Percentiles rank a stretch among this genome's conserved stretches.
These are phyloP conservation scores for Nemoura dubitans DNA, from an alignment of 2,888 invertebrate genomes.

Conservation along the genomic window DNA sequence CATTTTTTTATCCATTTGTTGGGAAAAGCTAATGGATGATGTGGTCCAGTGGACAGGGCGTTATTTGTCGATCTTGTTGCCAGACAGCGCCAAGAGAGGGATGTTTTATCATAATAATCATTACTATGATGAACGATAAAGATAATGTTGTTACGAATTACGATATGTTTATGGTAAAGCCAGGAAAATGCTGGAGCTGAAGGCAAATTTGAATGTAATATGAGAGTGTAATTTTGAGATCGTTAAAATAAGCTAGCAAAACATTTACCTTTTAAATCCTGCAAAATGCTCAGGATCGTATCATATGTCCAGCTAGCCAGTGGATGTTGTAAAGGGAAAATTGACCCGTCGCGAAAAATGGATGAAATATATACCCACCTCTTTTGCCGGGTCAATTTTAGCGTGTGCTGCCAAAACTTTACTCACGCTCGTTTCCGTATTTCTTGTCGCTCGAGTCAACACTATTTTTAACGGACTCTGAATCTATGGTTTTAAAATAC, in stretches of 20 bases:
- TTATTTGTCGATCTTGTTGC: not conserved
- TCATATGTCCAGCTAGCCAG: not conserved
- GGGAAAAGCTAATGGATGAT: conserved; percentile 34
- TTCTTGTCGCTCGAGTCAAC: not conserved
- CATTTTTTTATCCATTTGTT: conserved; percentile 27
- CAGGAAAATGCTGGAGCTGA: not conserved
- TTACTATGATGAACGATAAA: conserved; percentile 25
- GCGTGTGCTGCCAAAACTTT: not conserved
- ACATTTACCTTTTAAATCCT: not conserved
- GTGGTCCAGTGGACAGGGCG: conserved; percentile 15
- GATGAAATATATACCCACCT: no score
- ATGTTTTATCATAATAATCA: conserved; percentile 39
- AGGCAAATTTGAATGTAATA: conserved; percentile 14
- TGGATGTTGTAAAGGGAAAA: not conserved
- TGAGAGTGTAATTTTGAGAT: conserved; percentile 16
- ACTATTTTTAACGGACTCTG: not conserved
- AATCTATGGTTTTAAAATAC: not conserved
- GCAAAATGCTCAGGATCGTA: not conserved
- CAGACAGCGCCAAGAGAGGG: not conserved
- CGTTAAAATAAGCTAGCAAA: conserved; percentile 1
- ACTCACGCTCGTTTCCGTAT: not conserved
- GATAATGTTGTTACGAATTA: not conserved
- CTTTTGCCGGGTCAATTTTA: no score
- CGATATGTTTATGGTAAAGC: not conserved
- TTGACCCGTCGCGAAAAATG: not conserved